A percentile compares a stretch with the other conserved stretches of the same genome.
Conservation (phyloP, 2,797 vertebrate species). For the Sebastolobus alascanus region DNA sequence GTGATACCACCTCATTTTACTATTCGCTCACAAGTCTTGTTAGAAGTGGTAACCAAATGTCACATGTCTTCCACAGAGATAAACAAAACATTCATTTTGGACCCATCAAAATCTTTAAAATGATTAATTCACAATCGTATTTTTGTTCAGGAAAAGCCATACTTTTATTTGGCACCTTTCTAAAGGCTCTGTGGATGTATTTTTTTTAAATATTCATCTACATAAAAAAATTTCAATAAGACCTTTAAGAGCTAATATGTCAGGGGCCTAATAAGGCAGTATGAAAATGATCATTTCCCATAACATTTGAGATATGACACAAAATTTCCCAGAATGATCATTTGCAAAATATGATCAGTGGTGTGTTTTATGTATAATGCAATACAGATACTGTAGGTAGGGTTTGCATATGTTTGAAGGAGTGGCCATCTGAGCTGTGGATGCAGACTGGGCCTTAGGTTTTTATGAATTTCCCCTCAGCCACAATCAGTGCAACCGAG, state of each 20-base stretch:
- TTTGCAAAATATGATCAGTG: not conserved
- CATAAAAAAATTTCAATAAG: no score
- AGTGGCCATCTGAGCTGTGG: conserved; percentile 25
- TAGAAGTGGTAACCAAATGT: no score
- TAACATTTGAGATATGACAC: not conserved
- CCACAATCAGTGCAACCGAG: conserved; percentile 85
- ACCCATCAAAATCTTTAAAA: no score
- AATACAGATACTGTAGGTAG: not conserved
- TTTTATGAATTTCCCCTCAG: conserved; percentile 82
- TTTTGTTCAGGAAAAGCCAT: no score
- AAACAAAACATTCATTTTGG: no score
- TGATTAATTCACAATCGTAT: no score
- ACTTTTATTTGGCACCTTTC: no score
- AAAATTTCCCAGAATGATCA: not conserved
- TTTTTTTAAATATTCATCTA: no score
- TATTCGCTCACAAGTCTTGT: no score
- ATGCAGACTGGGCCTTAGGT: conserved; percentile 57
- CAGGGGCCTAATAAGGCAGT: conserved; percentile 33
- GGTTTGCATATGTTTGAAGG: conserved; percentile 13
- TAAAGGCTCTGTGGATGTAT: no score
- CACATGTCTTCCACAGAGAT: no score
- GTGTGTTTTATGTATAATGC: not conserved
- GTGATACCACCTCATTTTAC: no score
- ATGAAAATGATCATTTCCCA: conserved; percentile 13
- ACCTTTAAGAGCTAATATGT: conserved; percentile 19